A percentile compares a stretch with the other conserved stretches of the same genome.
Evolutionary conservation across 2,888 invertebrate species (phyloP).

Genomic region (Myathropa florea): DNA sequence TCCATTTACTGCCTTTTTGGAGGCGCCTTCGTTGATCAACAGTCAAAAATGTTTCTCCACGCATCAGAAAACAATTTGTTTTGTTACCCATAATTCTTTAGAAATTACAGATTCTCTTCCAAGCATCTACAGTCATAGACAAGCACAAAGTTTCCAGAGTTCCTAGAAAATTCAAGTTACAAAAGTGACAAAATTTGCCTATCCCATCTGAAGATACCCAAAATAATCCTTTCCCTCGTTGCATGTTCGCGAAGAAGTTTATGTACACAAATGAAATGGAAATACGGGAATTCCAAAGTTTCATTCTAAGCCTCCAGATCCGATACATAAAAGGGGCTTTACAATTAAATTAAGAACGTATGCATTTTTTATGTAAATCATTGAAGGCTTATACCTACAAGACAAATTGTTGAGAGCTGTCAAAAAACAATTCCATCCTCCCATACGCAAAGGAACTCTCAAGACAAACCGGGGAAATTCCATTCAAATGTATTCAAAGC

Average conservation of each 20-base stretch:
- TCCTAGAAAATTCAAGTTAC: neutral
- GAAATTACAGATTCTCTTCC: too few relatives aligned
- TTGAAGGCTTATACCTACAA: neutral
- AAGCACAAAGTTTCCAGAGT: neutral
- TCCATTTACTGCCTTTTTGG: too few relatives aligned
- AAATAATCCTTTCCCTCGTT: neutral
- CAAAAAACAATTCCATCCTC: neutral
- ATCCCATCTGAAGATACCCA: neutral
- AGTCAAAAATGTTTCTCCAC: too few relatives aligned
- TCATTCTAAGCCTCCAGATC: neutral
- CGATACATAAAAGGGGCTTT: neutral
- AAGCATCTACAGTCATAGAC: too few relatives aligned
- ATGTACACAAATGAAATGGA: neutral
- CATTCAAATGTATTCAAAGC: conserved; percentile 10
- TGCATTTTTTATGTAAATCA: neutral
- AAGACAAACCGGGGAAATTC: neutral
- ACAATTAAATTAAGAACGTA: neutral
- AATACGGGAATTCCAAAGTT: neutral
- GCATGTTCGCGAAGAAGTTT: neutral
- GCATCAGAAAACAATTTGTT: too few relatives aligned
- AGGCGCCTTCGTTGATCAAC: too few relatives aligned
- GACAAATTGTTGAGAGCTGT: neutral
- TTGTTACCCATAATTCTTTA: too few relatives aligned
- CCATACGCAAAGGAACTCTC: neutral
- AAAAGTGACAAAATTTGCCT: neutral